phyloP scores from a whole-genome alignment of 2,797 vertebrate species.

The Cyprinodon diabolis region DNA sequence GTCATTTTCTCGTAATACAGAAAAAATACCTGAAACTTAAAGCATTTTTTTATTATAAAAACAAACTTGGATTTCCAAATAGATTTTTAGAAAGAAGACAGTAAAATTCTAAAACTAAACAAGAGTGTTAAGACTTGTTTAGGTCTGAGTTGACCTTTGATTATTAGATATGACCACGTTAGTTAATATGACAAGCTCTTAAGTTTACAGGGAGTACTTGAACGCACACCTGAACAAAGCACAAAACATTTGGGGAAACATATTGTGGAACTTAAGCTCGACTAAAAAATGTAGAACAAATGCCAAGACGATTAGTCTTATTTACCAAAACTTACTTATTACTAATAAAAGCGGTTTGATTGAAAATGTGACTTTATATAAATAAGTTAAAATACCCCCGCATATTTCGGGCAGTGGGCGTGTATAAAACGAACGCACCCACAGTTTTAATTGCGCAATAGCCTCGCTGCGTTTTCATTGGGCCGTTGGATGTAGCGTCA shows the following conservation, averaged over 20 bases:
- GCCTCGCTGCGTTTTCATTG: conserved; percentile 52
- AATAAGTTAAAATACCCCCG: conserved; percentile 1
- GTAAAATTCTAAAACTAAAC: no score
- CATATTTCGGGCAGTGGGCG: background rate
- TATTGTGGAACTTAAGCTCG: background rate
- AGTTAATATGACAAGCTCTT: no score
- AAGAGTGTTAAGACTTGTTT: no score
- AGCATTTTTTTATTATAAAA: no score
- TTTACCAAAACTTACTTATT: background rate
- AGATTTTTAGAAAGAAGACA: no score
- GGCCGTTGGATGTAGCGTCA: conserved; percentile 17
- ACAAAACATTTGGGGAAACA: background rate
- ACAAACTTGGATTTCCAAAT: no score
- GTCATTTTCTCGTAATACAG: no score
- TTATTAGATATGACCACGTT: no score
- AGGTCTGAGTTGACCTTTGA: no score
- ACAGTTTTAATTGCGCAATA: conserved; percentile 53
- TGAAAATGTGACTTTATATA: background rate
- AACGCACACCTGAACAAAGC: no score
- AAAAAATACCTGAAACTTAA: no score
- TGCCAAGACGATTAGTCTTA: background rate
- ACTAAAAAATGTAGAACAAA: background rate
- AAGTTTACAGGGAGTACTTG: no score
- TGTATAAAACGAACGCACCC: conserved; percentile 7
- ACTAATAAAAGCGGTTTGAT: background rate